These are phyloP conservation scores for Poeciliopsis turrubarensis DNA, from an alignment of 2,113 vertebrate species.

Conservation along the genomic window DNA sequence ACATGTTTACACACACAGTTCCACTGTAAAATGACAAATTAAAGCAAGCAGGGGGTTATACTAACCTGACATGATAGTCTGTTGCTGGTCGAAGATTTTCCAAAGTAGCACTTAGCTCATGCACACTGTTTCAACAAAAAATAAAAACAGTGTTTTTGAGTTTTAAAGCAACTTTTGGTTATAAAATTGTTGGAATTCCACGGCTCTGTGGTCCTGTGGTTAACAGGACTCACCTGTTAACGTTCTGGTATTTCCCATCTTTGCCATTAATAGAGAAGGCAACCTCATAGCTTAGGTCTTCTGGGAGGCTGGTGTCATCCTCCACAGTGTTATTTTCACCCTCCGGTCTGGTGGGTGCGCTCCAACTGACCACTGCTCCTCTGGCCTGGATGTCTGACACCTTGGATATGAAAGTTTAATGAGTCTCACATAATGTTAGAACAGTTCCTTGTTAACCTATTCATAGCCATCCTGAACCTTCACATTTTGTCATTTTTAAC, in stretches of 20 bases:
- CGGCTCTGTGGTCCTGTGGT: background rate
- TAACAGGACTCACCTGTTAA: constrained; percentile 83
- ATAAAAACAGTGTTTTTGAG: background rate
- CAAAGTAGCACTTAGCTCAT: constrained; percentile 89
- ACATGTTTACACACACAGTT: constrained; percentile 9
- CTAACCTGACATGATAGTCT: constrained; percentile 95
- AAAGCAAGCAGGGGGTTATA: constrained; percentile 3
- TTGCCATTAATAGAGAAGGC: constrained; percentile 88
- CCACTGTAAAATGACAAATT: background rate
- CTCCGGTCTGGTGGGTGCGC: constrained; percentile 78
- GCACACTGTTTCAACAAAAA: constrained; percentile 79
- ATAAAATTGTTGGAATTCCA: background rate
- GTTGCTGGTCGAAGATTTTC: constrained; percentile 94
- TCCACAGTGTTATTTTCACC: constrained; percentile 76
- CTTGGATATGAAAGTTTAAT: constrained; percentile 64
- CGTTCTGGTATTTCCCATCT: constrained; percentile 89
- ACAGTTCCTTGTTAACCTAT: background rate
- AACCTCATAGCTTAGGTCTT: constrained; percentile 85
- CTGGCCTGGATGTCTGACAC: constrained; percentile 90
- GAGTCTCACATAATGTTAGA: background rate
- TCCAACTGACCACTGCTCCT: constrained; percentile 84
- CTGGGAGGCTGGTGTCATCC: constrained; percentile 58
- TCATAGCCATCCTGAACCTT: background rate
- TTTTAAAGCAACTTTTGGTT: background rate
- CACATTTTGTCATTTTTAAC: background rate